Percentiles rank a stretch among this genome's conserved stretches.
These are phyloP conservation scores for Rhyzopertha dominica DNA, from an alignment of 1,140 invertebrate genomes.

Conservation along the genomic window DNA sequence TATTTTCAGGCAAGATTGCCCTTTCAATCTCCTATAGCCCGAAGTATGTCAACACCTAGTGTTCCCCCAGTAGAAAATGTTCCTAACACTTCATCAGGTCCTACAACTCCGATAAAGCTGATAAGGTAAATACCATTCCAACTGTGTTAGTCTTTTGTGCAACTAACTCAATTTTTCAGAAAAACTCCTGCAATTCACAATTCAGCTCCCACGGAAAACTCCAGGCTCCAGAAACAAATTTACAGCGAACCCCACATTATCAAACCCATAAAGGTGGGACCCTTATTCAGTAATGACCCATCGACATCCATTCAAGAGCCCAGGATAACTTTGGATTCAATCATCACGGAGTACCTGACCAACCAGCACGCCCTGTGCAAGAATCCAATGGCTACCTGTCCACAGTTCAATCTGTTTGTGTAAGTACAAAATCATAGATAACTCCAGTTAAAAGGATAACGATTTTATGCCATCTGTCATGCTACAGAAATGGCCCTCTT, in stretches of 20 bases:
- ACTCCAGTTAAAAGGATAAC: too few relatives aligned
- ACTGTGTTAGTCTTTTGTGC: too few relatives aligned
- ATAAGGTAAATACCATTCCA: too few relatives aligned
- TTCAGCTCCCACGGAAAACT: slow-evolving; percentile 37
- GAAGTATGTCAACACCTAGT: too few relatives aligned
- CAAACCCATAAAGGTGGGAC: slow-evolving; percentile 18
- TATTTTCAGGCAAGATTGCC: slow-evolving; percentile 20
- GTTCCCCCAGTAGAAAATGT: too few relatives aligned
- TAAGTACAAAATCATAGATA: slow-evolving; percentile 51
- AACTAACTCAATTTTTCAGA: slow-evolving; percentile 22
- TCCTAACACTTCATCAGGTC: too few relatives aligned
- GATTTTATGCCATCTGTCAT: too few relatives aligned
- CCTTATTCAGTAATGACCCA: too few relatives aligned
- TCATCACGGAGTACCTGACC: slow-evolving; percentile 92
- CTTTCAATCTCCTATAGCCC: slow-evolving; percentile 27
- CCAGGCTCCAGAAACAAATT: slow-evolving; percentile 65
- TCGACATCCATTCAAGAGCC: slow-evolving; percentile 42
- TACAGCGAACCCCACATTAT: slow-evolving; percentile 37
- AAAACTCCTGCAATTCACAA: slow-evolving; percentile 18
- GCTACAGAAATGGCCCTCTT: too few relatives aligned
- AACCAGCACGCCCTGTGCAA: slow-evolving; percentile 94
- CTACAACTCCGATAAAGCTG: slow-evolving; percentile 28
- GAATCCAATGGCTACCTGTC: slow-evolving; percentile 87
- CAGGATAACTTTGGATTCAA: slow-evolving; percentile 76
- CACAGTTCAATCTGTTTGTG: slow-evolving; percentile 83